Evolutionary conservation across 1,140 invertebrate species (phyloP).

Genomic region (Tetraneura akinire): DNA sequence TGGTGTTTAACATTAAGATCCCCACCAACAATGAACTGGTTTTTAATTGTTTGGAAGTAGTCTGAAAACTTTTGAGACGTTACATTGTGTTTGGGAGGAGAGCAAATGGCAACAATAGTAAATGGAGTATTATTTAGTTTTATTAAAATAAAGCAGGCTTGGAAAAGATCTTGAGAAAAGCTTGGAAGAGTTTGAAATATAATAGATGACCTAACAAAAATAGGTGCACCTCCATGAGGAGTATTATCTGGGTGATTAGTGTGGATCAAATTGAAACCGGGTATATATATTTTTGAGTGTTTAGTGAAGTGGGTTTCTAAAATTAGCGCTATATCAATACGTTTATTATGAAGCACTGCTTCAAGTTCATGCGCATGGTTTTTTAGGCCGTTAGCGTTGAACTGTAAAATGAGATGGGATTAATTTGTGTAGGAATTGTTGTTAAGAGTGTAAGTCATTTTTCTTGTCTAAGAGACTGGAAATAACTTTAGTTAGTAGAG

Average conservation of each 20-base stretch:
- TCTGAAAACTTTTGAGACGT: neutral
- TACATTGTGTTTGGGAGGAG: neutral
- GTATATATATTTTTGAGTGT: neutral
- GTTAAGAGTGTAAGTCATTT: no score
- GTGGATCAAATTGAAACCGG: neutral
- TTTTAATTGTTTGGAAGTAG: neutral
- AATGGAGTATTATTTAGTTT: neutral
- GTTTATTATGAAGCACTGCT: neutral
- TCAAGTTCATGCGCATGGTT: neutral
- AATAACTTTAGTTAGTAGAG: no score
- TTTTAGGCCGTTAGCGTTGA: no score
- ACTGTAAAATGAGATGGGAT: no score
- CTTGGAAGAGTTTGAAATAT: neutral
- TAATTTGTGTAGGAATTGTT: no score
- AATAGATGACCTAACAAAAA: conserved; percentile 10
- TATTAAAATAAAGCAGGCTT: neutral
- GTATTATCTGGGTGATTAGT: conserved; percentile 9
- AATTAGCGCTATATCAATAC: neutral
- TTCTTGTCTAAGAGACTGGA: no score
- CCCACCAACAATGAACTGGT: neutral
- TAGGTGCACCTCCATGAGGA: neutral
- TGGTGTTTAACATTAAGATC: neutral
- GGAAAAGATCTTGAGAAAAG: neutral
- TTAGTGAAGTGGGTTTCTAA: conserved; percentile 15
- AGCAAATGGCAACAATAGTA: neutral